Evolutionary conservation across 2,888 invertebrate species (phyloP).

Genomic region (Sisyra terminalis): DNA sequence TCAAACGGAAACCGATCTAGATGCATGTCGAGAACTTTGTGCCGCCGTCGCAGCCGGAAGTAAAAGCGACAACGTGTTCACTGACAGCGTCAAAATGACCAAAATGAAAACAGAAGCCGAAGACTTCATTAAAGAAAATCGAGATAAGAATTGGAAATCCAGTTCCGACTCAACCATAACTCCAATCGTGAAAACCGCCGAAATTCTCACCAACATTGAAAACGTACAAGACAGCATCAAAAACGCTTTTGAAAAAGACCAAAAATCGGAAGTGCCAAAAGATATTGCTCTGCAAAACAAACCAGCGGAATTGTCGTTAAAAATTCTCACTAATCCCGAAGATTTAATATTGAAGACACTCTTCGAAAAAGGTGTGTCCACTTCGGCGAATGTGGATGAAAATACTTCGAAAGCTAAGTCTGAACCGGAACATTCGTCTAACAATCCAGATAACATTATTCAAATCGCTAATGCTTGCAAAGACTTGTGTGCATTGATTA

Average conservation of each 20-base stretch:
- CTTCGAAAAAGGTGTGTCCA: not conserved
- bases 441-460: not conserved
- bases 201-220: conserved; percentile 7
- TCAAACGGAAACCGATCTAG: conserved; percentile 5
- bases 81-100: not conserved
- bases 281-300: not conserved
- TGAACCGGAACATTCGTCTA: not conserved
- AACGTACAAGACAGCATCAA: conserved; percentile 6
- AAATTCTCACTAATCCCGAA: not conserved
- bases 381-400: not conserved
- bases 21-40: not conserved
- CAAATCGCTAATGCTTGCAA: conserved; percentile 44
- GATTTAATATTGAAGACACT: conserved; percentile 1
- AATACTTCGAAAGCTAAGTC: not conserved
- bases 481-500: conserved; percentile 61
- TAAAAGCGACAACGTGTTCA: not conserved
- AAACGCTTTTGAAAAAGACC: conserved; percentile 3
- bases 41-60: not conserved
- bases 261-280: not conserved
- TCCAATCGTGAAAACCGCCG: conserved; percentile 6
- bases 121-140: conserved; percentile 3
- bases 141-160: conserved; percentile 9
- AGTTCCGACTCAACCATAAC: conserved; percentile 5
- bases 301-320: not conserved
- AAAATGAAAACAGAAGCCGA: not conserved